Conservation (phyloP, 2,113 vertebrate genomes). For the Hippolais icterina region DNA sequence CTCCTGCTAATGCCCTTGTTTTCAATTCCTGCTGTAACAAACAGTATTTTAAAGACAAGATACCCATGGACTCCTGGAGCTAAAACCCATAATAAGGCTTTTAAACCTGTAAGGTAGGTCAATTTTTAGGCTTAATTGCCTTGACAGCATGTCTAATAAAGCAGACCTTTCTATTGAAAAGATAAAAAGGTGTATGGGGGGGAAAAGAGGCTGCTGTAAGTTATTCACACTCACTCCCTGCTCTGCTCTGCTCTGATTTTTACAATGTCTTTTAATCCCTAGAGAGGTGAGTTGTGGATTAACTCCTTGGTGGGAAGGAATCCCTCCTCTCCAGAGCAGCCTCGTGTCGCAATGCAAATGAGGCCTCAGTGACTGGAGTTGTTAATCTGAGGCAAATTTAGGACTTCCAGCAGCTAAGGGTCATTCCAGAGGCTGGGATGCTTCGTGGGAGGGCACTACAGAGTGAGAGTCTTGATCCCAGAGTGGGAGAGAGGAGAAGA, state of each 20-base stretch:
- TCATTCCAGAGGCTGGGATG: not conserved
- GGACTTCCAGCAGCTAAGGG: not conserved
- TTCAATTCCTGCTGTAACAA: not conserved
- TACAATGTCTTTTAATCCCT: not conserved
- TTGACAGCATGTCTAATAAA: not conserved
- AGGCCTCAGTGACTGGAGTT: not conserved
- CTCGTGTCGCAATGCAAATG: fast-evolving
- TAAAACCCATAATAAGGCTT: slow-evolving; percentile 30
- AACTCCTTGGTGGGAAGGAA: not conserved
- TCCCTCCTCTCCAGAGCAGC: not conserved
- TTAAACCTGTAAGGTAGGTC: slow-evolving; percentile 19
- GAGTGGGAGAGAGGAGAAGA: not conserved
- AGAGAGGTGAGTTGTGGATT: not conserved
- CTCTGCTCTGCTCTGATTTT: not conserved
- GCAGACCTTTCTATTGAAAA: not conserved
- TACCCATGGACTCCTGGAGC: not conserved
- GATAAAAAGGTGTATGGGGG: not conserved
- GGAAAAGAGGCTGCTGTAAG: not conserved
- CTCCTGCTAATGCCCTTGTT: not conserved
- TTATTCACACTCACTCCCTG: not conserved
- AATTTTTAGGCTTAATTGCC: slow-evolving; percentile 35
- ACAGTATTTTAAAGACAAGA: slow-evolving; percentile 22
- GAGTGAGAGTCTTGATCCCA: not conserved
- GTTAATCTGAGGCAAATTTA: not conserved
- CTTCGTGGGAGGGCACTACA: fast-evolving